Evolutionary conservation across 2,113 vertebrate species (phyloP), one percentile per base, ranked within the genome.

Genomic region (Panthera uncia): DNA sequence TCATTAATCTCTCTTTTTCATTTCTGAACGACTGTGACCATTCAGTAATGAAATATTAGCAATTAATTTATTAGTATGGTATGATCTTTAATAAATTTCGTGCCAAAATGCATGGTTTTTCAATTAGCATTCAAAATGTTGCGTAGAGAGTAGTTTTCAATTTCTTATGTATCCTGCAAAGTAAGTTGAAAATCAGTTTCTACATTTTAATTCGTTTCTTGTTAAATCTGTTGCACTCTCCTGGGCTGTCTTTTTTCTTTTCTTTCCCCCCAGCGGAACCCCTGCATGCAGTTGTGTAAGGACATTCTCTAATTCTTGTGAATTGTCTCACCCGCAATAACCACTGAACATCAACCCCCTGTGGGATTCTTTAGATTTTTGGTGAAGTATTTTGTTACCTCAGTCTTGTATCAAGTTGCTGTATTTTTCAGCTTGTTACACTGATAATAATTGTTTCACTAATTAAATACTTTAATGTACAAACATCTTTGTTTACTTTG

Each of bases 331-430:
- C 97, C 95, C 92, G 16, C 97, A 94, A 83, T 98, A 98, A 98
- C 97, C 98, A 97, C 97, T 97, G 96, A 95, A 96, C 97, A 98
- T 97, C 92, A 96, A 76, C 98, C 96, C 97, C 95, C 83, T 1
- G 0, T 97, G 98, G 98, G 94, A 97, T 97, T 98, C 98, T 97
- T 98, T 98, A 98, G 98, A 98, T 98, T 99, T 99, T 99, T 98
- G 98, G 98, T 98, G 90, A 98, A 98, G 97, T 98, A 99, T 98
- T 99, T 99, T 99, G 98, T 99, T 99, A 99, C 99, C 98, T 99
- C 99, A 98, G 99, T 99, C 99, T 99, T 99, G 98, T 99, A 99
- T 98, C 98, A 97, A 98, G 98, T 99, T 98, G 98, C 98, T 98
- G 98, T 98, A 98, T 99, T 99, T 99, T 99, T 98, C 98, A 98